Conservation (phyloP, 2,888 invertebrate genomes). For the Athalia cordata region DNA sequence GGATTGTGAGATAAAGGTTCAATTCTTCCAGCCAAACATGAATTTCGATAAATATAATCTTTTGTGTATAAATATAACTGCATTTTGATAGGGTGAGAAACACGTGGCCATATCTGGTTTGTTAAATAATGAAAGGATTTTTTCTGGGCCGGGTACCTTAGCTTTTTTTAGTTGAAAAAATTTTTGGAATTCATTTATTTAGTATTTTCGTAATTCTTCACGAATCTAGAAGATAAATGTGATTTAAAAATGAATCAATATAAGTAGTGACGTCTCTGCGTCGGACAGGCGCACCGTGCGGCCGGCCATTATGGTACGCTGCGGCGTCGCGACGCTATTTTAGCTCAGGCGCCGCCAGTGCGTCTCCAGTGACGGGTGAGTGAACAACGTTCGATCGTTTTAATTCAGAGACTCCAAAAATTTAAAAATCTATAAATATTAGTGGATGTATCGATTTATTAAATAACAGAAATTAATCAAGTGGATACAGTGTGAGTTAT, state of each 20-base stretch:
- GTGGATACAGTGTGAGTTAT: too few relatives aligned
- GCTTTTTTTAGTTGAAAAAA: too few relatives aligned
- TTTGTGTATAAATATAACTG: too few relatives aligned
- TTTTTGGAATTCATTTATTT: too few relatives aligned
- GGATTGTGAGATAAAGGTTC: too few relatives aligned
- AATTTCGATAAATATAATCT: too few relatives aligned
- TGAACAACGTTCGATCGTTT: constrained; percentile 1
- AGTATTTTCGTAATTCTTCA: too few relatives aligned
- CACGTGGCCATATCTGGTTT: too few relatives aligned
- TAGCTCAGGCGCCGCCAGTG: not conserved
- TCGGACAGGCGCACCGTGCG: constrained; percentile 25
- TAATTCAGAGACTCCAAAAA: not conserved
- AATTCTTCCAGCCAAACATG: too few relatives aligned
- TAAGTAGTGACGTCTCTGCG: not conserved
- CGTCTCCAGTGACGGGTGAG: constrained; percentile 34
- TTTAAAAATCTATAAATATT: not conserved
- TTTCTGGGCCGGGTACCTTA: too few relatives aligned
- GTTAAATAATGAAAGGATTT: too few relatives aligned
- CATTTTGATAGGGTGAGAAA: too few relatives aligned
- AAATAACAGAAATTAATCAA: not conserved
- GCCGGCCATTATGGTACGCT: not conserved
- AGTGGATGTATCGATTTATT: not conserved
- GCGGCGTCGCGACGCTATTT: not conserved
- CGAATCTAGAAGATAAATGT: constrained; percentile 1
- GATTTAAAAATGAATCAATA: constrained; percentile 36